Evolutionary conservation across 2,888 invertebrate species (phyloP), one percentile per base, ranked within the genome.

Genomic region (Trissolcus brochymenae): DNA sequence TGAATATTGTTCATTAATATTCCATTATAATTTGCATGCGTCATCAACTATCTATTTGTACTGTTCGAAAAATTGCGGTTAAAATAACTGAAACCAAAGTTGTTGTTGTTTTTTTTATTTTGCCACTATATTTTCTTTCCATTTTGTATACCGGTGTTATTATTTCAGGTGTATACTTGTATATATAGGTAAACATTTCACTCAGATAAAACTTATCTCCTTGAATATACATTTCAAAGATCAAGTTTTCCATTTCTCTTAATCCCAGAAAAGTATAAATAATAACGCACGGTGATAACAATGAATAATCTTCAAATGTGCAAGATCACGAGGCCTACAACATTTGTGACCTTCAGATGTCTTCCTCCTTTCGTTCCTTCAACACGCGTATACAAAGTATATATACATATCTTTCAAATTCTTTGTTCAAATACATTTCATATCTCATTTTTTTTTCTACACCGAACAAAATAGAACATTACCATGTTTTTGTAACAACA

Each of bases 301-400:
- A 35, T 35, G 35, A 35, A 9, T 54, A 64, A 25, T 54, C 40
- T 62, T 53, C 53, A 54, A 54, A 64, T 64, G 43, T 64, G 54
- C 62, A 64, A 64, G 43, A 43, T 64, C 62, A 64, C 51, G 54
- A 54, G 41, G 41, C 11, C 43, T 29, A 43, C 21, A 54, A 64
- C 49, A 64, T 64, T 64, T 21, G 25, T 54, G 62, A 64, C 62
- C 62, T 64, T 64, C 62, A 46, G 16, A 64, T 50, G 54, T 29
- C 61, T 62, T 51, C 51, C 53, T 62, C 40, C 41, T 53, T 35
- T 61, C 61, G 46, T 6, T 7, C n/a, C 46, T 13, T 49, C 50
- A 14, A 29, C 60, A 35, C 40, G 35, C 40, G 35, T 35, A 17
- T 51, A 19, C 2, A 46, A 0, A n/a, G 35, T 35, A 17, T 51